Evolutionary conservation across 1,140 invertebrate species (phyloP), one percentile per base, ranked within the genome.

Genomic region (Octopus sinensis): DNA sequence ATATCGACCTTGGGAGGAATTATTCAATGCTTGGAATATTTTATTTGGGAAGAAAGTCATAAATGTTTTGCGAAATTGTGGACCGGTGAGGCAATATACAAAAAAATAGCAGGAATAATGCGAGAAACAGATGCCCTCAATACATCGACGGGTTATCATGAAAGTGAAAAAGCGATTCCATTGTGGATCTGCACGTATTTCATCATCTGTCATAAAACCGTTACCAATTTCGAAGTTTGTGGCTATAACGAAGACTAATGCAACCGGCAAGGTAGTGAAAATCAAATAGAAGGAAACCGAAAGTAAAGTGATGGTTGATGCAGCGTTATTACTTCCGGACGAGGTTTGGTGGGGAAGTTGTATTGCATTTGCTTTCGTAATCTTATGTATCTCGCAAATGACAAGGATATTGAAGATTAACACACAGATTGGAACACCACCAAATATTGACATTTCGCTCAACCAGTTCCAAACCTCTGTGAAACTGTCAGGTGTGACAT

Each of bases 211-310:
- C 6, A 84, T 80, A 76, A 79, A 80, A 2, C 17, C 7, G 0
- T 77, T 68, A 13, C 73, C 78, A 1, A 79, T 17, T 3, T 79
- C 53, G 23, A 85, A 79, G 51, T 17, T 75, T 43, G 78, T 71
- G 71, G 86, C 80, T 17, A 88, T 82, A 53, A 84, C 85, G 81
- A 85, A 89, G 10, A 88, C 80, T 23, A 89, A 80, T 1, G 87
- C 87, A 12, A 85, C 87, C n/a, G 88, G 88, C 7, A 89, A 80
- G 7, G 87, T 85, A 10, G 88, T 89, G 56, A 88, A 76, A 73
- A 89, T 88, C 43, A 88, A 83, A 81, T 85, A 89, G 83, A 89
- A 89, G 1, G 87, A 88, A 23, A 89, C 88, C 75, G 85, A 83
- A 52, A 89, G 84, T 52, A 89, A 81, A 23, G 85, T 88, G 54